These are phyloP conservation scores for human DNA, from an alignment of 2,113 vertebrate genomes.

Conservation along the genomic window GRCh38 chr12:10054001-10054500, in stretches of 20 bases:
- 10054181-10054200: neutral
- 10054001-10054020: neutral
- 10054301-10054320: slow-evolving; percentile 38
- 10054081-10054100: neutral
- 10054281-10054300: neutral
- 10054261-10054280: slow-evolving; percentile 40
- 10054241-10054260: neutral
- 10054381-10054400: neutral
- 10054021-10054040: neutral
- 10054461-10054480: neutral
- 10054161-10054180: neutral
- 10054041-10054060: neutral
- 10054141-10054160: neutral
- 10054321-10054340: slow-evolving; percentile 63
- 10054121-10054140: neutral
- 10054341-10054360: slow-evolving; percentile 74
- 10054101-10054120: neutral
- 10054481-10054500: neutral
- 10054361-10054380: neutral
- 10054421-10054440: neutral
- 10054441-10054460: neutral
- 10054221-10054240: neutral
- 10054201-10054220: neutral
- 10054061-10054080: neutral
- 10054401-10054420: neutral